Evolutionary conservation across 2,888 invertebrate genomes (phyloP), one percentile per base, ranked within the genome.

Genomic region (Cyaniris semiargus): DNA sequence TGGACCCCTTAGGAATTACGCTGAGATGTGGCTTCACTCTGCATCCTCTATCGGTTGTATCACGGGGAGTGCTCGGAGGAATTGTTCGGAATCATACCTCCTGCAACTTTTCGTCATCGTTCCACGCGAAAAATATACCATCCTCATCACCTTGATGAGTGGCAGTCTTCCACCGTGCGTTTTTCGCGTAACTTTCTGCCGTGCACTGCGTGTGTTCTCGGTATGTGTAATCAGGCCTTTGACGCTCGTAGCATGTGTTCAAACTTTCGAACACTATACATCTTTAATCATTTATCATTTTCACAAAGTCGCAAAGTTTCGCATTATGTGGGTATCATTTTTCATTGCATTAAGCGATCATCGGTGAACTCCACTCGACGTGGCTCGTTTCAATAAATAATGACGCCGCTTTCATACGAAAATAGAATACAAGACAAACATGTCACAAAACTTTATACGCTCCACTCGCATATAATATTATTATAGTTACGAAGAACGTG

Each of bases 371-470:
- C 21, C 3, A 58, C 60, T 60, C 21, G 23, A 10, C 34, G 53
- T 56, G 23, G n/a, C 10, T 44, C 1, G 31, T 58, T n/a, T 23
- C n/a, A 71, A 71, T 38, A 38, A 71, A 38, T 34, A 38, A n/a
- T 31, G 18, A 18, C 15, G 53, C 18, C 23, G 60, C 58, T 21
- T 18, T 66, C 18, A 70, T 23, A 70, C 44, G 66, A 76, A 60
- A 44, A 31, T 44, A 44, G 44, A 48, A 66, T 76, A 48, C 31
- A 58, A 58, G 18, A 31, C 34, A 75, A 75, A 56, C 60, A 60
- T 60, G 23, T 60, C 60, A 60, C 8, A 23, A 60, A 60, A 21
- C 58, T 13, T 60, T 13, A 60, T 23, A 13, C 4, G 53, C 1
- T n/a, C 58, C n/a, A 56, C 48, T 56, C n/a, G n/a, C 31, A 15